Evolutionary conservation across 2,888 invertebrate genomes (phyloP).

Genomic region (Drosophila monieri): DNA sequence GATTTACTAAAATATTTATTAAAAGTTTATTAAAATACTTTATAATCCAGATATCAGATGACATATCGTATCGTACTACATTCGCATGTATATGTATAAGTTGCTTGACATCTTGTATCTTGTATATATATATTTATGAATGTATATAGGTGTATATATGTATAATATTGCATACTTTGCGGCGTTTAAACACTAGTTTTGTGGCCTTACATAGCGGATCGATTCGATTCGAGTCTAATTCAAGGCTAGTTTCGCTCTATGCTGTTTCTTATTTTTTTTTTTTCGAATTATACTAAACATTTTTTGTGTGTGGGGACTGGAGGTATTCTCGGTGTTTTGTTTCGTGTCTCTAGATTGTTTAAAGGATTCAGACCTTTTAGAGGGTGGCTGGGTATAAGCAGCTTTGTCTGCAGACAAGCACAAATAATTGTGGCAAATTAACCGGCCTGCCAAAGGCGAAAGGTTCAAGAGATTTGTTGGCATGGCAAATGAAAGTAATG

Average conservation of each 20-base stretch:
- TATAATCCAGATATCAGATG: constrained; percentile 67
- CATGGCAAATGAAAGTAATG: constrained; percentile 61
- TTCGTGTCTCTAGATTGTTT: constrained; percentile 5
- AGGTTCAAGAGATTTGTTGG: constrained; percentile 44
- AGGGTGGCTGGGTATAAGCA: constrained; percentile 28
- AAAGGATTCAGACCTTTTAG: constrained; percentile 6
- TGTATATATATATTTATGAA: constrained; percentile 39
- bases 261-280: not conserved
- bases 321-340: constrained; percentile 66
- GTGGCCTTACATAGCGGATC: constrained; percentile 31
- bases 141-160: constrained; percentile 48
- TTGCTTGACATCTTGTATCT: constrained; percentile 43
- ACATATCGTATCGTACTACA: constrained; percentile 64
- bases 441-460: constrained; percentile 21
- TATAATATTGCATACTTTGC: constrained; percentile 79
- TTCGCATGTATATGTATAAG: constrained; percentile 47
- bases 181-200: constrained; percentile 70
- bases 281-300: constrained; percentile 63
- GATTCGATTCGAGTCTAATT: constrained; percentile 67
- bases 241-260: constrained; percentile 64
- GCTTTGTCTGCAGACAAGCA: constrained; percentile 45
- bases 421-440: constrained; percentile 55
- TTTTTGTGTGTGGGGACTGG: constrained; percentile 48
- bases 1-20: constrained; percentile 78
- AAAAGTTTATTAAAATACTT: constrained; percentile 78